Percentiles rank a stretch among this genome's conserved stretches.
phyloP scores from a whole-genome alignment of 2,888 invertebrate genomes.

The Eupithecia tripunctaria region DNA sequence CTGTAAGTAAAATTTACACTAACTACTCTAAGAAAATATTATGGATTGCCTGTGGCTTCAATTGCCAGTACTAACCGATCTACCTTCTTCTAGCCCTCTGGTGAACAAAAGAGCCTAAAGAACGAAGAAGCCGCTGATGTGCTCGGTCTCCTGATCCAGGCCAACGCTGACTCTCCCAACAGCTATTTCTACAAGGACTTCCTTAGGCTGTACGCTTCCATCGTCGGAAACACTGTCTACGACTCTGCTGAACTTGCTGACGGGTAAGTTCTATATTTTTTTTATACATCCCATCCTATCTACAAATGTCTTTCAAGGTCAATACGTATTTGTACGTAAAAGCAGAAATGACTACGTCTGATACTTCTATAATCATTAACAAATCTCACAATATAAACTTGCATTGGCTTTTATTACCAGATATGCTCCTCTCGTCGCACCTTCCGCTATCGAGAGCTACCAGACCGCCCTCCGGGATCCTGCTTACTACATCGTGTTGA shows the following conservation, averaged over 20 bases:
- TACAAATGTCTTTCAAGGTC: not conserved
- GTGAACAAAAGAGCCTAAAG: conserved; percentile 83
- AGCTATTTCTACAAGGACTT: conserved; percentile 85
- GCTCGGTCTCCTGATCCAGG: conserved; percentile 87
- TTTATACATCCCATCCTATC: not conserved
- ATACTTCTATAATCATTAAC: not conserved
- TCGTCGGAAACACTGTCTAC: conserved; percentile 81
- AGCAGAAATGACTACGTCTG: not conserved
- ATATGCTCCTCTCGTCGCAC: conserved; percentile 74
- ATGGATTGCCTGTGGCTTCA: not conserved
- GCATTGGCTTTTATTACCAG: conserved; percentile 43
- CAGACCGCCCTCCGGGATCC: conserved; percentile 88
- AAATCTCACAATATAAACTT: not conserved
- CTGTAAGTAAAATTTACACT: conserved; percentile 58
- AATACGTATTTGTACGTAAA: not conserved
- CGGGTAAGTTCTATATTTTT: conserved; percentile 50
- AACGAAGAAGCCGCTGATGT: conserved; percentile 86
- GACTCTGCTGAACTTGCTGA: conserved; percentile 50
- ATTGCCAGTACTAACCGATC: not conserved
- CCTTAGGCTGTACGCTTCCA: conserved; percentile 81
- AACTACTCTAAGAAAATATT: not conserved
- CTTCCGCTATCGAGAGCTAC: conserved; percentile 86
- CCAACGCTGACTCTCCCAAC: conserved; percentile 86
- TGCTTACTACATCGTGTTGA: conserved; percentile 87
- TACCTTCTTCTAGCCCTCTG: conserved; percentile 63